A percentile compares a stretch with the other conserved stretches of the same genome.
Evolutionary conservation across 2,797 vertebrate species (phyloP).

Genomic region (Spheniscus humboldti): DNA sequence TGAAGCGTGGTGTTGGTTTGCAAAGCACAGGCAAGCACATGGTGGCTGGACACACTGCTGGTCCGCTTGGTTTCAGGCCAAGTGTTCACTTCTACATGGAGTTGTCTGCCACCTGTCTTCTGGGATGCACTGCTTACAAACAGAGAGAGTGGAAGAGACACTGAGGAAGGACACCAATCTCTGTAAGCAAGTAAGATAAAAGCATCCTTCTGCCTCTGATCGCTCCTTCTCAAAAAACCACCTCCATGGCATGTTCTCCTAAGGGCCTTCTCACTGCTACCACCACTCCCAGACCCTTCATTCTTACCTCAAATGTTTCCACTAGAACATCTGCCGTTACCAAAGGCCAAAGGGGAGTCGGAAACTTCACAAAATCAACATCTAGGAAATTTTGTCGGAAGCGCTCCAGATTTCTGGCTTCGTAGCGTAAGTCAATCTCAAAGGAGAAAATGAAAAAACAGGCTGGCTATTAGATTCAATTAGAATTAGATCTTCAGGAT

Average conservation of each 20-base stretch:
- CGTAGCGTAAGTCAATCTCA: slow-evolving; percentile 91
- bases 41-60: neutral
- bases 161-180: neutral
- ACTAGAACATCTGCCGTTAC: slow-evolving; percentile 88
- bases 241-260: neutral
- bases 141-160: neutral
- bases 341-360: slow-evolving; percentile 86
- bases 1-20: neutral
- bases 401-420: slow-evolving; percentile 89
- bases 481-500: neutral
- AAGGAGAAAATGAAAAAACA: neutral
- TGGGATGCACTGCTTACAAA: neutral
- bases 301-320: slow-evolving; percentile 91
- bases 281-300: fast-evolving
- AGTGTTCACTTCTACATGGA: neutral
- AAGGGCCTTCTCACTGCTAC: neutral
- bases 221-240: neutral
- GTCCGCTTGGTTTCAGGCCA: neutral
- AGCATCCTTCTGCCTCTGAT: neutral
- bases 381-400: slow-evolving; percentile 87
- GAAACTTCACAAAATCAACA: slow-evolving; percentile 86
- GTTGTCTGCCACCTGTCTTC: neutral
- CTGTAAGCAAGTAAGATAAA: neutral
- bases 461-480: neutral
- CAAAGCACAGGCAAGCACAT: neutral